Percentiles rank a stretch among this genome's conserved stretches.
Conservation (phyloP, 1,140 invertebrate species). For the Diabrotica undecimpunctata region DNA sequence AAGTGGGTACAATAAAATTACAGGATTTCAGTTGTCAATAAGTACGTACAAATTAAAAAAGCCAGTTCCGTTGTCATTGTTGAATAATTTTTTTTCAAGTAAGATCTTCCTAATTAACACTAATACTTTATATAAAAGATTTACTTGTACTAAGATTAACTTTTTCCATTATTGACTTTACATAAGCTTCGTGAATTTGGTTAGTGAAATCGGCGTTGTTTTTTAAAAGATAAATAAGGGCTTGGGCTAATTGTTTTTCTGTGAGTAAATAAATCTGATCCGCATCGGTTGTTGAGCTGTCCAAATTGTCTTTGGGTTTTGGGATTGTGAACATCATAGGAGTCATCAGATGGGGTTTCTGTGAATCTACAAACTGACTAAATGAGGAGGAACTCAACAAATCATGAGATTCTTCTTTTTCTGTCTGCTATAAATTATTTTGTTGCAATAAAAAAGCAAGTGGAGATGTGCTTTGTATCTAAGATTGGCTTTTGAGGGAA, state of each 20-base stretch:
- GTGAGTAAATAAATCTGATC: slow-evolving; percentile 66
- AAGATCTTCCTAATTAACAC: neutral
- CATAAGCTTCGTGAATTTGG: slow-evolving; percentile 85
- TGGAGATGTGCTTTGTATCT: slow-evolving; percentile 39
- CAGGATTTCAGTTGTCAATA: too few species aligned
- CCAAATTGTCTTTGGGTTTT: slow-evolving; percentile 25
- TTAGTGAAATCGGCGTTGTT: slow-evolving; percentile 82
- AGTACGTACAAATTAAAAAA: too few species aligned
- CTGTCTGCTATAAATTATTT: slow-evolving; percentile 41
- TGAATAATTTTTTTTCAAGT: too few species aligned
- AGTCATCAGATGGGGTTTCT: slow-evolving; percentile 72
- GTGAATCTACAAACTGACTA: slow-evolving; percentile 50
- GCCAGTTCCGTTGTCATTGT: too few species aligned
- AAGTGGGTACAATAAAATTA: too few species aligned
- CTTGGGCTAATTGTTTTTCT: slow-evolving; percentile 81
- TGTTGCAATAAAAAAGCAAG: slow-evolving; percentile 47
- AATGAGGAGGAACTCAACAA: slow-evolving; percentile 48
- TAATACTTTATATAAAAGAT: slow-evolving; percentile 5
- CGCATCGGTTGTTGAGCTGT: slow-evolving; percentile 25
- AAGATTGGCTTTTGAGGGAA: neutral
- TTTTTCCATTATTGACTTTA: slow-evolving; percentile 76
- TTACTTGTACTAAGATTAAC: slow-evolving; percentile 47
- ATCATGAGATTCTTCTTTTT: slow-evolving; percentile 39
- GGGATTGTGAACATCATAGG: slow-evolving; percentile 75
- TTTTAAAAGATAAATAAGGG: slow-evolving; percentile 80